These are phyloP conservation scores for Leucozona laternaria DNA, from an alignment of 2,888 invertebrate genomes.

Conservation along the genomic window DNA sequence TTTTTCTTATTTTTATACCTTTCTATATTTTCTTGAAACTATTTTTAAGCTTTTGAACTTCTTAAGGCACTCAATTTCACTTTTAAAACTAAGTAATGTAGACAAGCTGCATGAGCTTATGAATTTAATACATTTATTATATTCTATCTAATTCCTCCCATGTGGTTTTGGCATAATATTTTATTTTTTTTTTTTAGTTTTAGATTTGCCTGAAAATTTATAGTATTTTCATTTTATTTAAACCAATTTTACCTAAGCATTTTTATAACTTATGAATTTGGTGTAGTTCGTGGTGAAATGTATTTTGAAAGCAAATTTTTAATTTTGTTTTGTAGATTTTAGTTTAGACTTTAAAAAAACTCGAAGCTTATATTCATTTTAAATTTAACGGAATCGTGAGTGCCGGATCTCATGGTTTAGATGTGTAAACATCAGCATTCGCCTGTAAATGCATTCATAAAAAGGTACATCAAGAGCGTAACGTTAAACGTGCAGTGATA, in stretches of 20 bases:
- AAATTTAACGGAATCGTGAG: too few relatives aligned
- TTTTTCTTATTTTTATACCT: constrained; percentile 45
- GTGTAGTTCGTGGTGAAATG: constrained; percentile 69
- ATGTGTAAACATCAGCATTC: too few relatives aligned
- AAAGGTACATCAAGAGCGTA: too few relatives aligned
- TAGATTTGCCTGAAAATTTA: constrained; percentile 47
- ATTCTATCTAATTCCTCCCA: constrained; percentile 27
- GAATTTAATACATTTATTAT: background rate
- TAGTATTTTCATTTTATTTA: constrained; percentile 11
- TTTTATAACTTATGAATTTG: constrained; percentile 17
- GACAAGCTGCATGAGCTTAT: constrained; percentile 59
- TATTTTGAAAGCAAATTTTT: constrained; percentile 11
- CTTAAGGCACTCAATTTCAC: constrained; percentile 3
- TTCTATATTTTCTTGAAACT: constrained; percentile 25
- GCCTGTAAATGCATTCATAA: too few relatives aligned
- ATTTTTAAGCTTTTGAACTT: constrained; percentile 16
- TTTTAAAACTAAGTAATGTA: constrained; percentile 5
- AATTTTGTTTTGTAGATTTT: background rate
- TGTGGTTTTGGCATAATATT: constrained; percentile 59
- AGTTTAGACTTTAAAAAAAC: background rate
- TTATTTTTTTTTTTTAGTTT: constrained; percentile 28
- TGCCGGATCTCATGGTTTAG: too few relatives aligned
- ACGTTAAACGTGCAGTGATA: too few relatives aligned
- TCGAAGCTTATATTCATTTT: background rate
- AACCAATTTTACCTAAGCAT: constrained; percentile 21